These are phyloP conservation scores for Polydesmus complanatus DNA, from an alignment of 2,888 invertebrate species.

Conservation along the genomic window DNA sequence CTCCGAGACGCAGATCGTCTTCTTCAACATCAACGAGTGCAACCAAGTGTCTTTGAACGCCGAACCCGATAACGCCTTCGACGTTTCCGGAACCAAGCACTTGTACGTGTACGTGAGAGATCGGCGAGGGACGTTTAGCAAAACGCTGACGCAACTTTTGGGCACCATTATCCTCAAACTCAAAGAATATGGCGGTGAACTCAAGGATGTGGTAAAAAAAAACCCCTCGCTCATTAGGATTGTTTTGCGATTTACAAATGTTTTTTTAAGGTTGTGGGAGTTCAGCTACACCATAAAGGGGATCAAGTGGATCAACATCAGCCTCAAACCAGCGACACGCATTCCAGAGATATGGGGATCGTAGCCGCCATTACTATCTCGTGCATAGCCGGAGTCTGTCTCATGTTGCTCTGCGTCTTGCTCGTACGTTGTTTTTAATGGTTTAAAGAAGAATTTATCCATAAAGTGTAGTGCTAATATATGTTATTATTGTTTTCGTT, in stretches of 20 bases:
- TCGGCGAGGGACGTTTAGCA: conserved; percentile 24
- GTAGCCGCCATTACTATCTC: conserved; percentile 69
- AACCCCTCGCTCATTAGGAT: neutral
- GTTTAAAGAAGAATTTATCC: neutral
- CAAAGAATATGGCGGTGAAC: conserved; percentile 18
- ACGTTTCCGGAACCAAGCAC: conserved; percentile 11
- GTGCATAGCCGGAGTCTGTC: conserved; percentile 60
- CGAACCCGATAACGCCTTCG: neutral
- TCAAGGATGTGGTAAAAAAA: conserved; percentile 8
- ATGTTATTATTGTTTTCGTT: neutral
- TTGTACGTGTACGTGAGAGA: conserved; percentile 25
- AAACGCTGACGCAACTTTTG: conserved; percentile 25
- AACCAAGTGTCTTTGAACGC: neutral
- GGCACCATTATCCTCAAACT: conserved; percentile 18
- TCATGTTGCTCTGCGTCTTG: conserved; percentile 59
- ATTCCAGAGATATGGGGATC: conserved; percentile 38
- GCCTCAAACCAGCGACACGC: conserved; percentile 18
- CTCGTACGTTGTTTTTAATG: conserved; percentile 49
- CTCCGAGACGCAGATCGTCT: conserved; percentile 5
- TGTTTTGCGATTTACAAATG: neutral
- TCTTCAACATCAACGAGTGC: conserved; percentile 14
- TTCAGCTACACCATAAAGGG: conserved; percentile 9
- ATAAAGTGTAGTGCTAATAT: neutral
- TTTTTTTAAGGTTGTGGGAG: conserved; percentile 2
- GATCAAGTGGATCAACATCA: conserved; percentile 4